Conservation (phyloP, 2,888 invertebrate species). For the Eledona agricola region DNA sequence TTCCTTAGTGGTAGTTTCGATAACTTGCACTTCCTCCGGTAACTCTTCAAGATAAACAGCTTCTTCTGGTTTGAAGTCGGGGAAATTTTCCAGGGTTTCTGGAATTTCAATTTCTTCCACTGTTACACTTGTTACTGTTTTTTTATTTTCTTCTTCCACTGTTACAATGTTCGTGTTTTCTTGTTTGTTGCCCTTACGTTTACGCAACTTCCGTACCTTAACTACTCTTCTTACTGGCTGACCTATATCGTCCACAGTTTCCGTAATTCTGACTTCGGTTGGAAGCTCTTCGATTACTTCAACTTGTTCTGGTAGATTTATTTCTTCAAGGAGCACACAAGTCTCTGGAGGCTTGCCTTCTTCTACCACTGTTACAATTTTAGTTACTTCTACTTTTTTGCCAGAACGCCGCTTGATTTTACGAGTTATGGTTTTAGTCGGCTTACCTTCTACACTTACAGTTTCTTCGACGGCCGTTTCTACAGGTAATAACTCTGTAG, state of each 20-base stretch:
- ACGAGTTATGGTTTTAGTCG: slow-evolving; percentile 35
- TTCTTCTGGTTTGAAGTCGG: slow-evolving; percentile 44
- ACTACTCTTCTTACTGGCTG: slow-evolving; percentile 48
- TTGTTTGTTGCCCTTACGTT: slow-evolving; percentile 54
- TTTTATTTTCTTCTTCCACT: slow-evolving; percentile 51
- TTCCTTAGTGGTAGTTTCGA: slow-evolving; percentile 37
- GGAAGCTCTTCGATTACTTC: slow-evolving; percentile 48
- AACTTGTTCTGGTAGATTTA: slow-evolving; percentile 37
- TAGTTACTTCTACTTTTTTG: slow-evolving; percentile 49
- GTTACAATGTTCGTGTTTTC: slow-evolving; percentile 55
- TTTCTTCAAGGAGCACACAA: slow-evolving; percentile 47
- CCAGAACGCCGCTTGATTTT: slow-evolving; percentile 42
- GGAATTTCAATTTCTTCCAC: slow-evolving; percentile 52
- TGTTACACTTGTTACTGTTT: slow-evolving; percentile 46
- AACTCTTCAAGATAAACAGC: slow-evolving; percentile 43
- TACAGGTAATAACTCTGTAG: slow-evolving; percentile 36
- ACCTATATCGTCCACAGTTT: slow-evolving; percentile 30
- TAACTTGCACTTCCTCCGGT: slow-evolving; percentile 43
- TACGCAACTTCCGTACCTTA: slow-evolving; percentile 57
- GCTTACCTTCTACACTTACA: slow-evolving; percentile 45
- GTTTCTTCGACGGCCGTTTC: slow-evolving; percentile 47
- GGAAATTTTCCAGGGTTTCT: slow-evolving; percentile 54
- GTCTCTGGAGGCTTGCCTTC: slow-evolving; percentile 53
- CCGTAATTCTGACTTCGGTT: slow-evolving; percentile 45
- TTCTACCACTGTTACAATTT: slow-evolving; percentile 57